These are phyloP conservation scores for Stichopus chloronotus DNA, from an alignment of 35 echinoderm and acorn worm genomes.

Conservation along the genomic window DNA sequence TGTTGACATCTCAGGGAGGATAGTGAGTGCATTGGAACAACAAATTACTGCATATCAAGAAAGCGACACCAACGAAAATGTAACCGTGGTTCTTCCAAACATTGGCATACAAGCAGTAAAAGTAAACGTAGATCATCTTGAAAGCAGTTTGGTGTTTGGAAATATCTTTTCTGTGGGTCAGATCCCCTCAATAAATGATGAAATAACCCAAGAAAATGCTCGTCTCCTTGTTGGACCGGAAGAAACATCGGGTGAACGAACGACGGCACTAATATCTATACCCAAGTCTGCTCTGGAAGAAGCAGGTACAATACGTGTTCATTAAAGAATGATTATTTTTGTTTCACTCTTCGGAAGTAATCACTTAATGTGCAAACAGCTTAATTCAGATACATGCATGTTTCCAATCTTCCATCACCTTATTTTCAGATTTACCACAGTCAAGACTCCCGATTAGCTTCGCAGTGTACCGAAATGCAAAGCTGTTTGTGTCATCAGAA, in stretches of 20 bases:
- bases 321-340: too few species aligned
- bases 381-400: too few species aligned
- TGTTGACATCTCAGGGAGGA: not conserved
- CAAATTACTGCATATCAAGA: not conserved
- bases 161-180: not conserved
- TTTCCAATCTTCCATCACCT: not conserved
- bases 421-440: not conserved
- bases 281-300: not conserved
- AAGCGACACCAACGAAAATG: not conserved
- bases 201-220: not conserved
- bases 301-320: not conserved
- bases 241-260: not conserved
- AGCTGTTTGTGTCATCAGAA: not conserved
- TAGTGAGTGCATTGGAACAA: not conserved
- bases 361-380: too few species aligned
- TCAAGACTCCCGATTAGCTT: not conserved
- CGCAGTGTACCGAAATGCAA: not conserved
- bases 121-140: not conserved
- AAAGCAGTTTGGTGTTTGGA: not conserved
- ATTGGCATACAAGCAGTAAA: not conserved
- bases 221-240: not conserved
- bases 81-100: not conserved
- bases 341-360: too few species aligned
- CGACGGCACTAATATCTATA: not conserved
- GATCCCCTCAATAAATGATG: not conserved